Base-by-base conservation (phyloP, 2,797 vertebrate species). In the Basileuterus tristriatus region DNA sequence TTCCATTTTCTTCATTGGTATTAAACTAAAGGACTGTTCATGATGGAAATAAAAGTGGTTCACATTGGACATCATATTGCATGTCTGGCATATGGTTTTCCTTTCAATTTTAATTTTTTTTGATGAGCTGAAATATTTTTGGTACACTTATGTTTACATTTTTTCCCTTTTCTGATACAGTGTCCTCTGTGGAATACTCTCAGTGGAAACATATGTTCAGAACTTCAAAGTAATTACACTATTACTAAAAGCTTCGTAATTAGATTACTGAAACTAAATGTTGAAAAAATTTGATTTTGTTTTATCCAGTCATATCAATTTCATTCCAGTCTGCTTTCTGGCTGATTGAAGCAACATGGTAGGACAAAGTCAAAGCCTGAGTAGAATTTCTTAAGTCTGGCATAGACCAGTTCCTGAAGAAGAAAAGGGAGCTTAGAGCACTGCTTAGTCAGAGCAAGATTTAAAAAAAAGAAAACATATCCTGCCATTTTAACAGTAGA, bases 221-320 rank as follows among this genome's bases (percentile, higher is more conserved):
- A 97, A 95, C 97, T 97, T 97, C 96, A 96, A 86, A 98, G 97
- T 98, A 98, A 98, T 98, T 97, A 96, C 60, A 87, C 91, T 98
- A 97, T 97, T 98, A 97, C 97, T 98, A 97, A 98, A 98, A 98
- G 98, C 97, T 98, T 97, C 91, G 32, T 98, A 98, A 98, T 98
- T 91, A 96, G 96, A 96, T 98, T 98, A 98, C 96, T 96, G 96
- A 96, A 97, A 95, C 85, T 80, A 95, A 97, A 97, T 93, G 93
- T 97, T 95, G 71, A 83, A 97, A 97, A 97, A 98, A 98, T 72
- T 96, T 95, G 90, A 97, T 98, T 98, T 98, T 96, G 90, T 80
- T 97, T 97, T 96, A 98, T 98, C 95, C 88, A 96, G 32, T 98
- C 97, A 93, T 94, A 97, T 97, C 89, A 90, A 95, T 98, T 98